Evolutionary conservation across 2,113 vertebrate species (phyloP).

Genomic region (Neofelis nebulosa): DNA sequence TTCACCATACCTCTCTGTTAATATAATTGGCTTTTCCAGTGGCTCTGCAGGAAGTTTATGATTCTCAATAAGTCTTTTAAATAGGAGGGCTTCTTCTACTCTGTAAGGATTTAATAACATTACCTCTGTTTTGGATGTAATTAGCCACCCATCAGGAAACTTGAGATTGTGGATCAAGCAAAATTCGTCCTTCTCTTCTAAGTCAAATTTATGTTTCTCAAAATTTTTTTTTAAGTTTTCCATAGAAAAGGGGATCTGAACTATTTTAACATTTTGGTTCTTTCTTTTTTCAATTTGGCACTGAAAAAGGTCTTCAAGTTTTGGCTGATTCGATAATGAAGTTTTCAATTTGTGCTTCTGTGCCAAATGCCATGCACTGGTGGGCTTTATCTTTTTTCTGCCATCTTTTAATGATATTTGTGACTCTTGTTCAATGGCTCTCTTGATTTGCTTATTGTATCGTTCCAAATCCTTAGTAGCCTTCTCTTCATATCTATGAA

Average conservation of each 20-base stretch:
- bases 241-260: constrained; percentile 89
- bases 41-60: constrained; percentile 91
- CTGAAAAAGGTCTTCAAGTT: constrained; percentile 91
- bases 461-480: constrained; percentile 89
- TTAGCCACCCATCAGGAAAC: constrained; percentile 92
- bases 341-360: constrained; percentile 88
- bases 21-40: constrained; percentile 89
- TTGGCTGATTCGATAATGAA: constrained; percentile 88
- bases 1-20: constrained; percentile 93
- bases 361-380: constrained; percentile 57
- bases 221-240: constrained; percentile 85
- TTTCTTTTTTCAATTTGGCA: constrained; percentile 85
- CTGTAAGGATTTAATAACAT: constrained; percentile 94
- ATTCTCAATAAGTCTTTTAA: constrained; percentile 92
- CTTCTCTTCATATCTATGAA: constrained; percentile 91
- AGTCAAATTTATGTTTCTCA: constrained; percentile 80
- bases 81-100: constrained; percentile 93
- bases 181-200: constrained; percentile 81
- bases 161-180: constrained; percentile 89
- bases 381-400: constrained; percentile 73
- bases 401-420: constrained; percentile 74
- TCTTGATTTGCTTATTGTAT: constrained; percentile 87
- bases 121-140: constrained; percentile 89
- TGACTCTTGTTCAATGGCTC: constrained; percentile 78
- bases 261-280: constrained; percentile 81